These are phyloP conservation scores for Clarias pachynema DNA, from an alignment of 2,797 vertebrate species.

Conservation along the genomic window DNA sequence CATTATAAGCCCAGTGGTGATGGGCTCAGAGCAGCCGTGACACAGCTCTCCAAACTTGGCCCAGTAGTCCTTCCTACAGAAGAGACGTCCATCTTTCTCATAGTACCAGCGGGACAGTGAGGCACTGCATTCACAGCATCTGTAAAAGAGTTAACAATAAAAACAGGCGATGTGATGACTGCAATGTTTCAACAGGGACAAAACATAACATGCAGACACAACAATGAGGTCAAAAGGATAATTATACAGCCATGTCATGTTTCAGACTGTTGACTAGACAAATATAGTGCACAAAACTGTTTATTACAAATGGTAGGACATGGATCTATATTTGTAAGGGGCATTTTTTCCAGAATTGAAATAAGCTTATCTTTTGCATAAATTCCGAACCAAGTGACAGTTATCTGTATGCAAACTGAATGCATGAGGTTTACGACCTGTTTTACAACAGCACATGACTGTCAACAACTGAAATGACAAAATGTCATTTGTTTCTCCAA, in stretches of 20 bases:
- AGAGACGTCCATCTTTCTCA: constrained; percentile 94
- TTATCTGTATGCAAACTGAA: background rate
- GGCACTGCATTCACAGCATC: constrained; percentile 90
- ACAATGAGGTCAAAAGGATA: background rate
- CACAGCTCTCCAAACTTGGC: constrained; percentile 90
- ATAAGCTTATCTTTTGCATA: background rate
- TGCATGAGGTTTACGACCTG: background rate
- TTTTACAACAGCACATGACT: background rate
- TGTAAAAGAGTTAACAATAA: constrained; percentile 50
- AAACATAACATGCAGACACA: background rate
- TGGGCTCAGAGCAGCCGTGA: constrained; percentile 93
- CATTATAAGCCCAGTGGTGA: constrained; percentile 97
- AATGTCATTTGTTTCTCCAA: background rate
- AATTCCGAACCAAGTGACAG: background rate
- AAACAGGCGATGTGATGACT: constrained; percentile 1
- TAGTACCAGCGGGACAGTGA: constrained; percentile 97
- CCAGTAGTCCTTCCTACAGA: constrained; percentile 98
- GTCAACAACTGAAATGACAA: background rate
- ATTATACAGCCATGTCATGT: background rate
- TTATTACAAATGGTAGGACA: background rate
- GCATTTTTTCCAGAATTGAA: background rate
- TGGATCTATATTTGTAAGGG: background rate
- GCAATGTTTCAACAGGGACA: background rate
- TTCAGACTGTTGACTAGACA: background rate
- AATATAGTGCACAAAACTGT: background rate